Base-by-base conservation (phyloP, 2,888 invertebrate genomes). In the Acleris holmiana region DNA sequence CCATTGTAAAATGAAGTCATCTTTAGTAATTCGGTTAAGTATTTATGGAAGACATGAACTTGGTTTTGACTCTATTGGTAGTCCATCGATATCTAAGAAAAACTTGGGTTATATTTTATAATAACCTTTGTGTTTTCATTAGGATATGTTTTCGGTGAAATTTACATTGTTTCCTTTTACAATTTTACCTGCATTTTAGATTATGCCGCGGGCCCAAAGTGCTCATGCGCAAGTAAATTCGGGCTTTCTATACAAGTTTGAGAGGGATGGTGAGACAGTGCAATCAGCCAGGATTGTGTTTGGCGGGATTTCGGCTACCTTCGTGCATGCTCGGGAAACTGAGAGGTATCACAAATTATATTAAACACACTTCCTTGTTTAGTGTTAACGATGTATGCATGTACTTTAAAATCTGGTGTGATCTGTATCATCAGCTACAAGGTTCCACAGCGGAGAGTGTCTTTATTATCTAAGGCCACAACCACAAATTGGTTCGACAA, bases 221-320 rank as follows among this genome's bases (percentile, higher is more conserved):
- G 94, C 96, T 0, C 96, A 96, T 72, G 96, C 96, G 0, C 94
- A 95, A 75, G 95, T 97, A 0, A 96, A 96, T 73, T 95, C 95
- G 17, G 96, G 94, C 4, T 96, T 96, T 77, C 83, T 95, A 0
- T 93, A 95, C 65, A 93, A 94, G 76, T 79, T 96, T 50, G 80
- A 92, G 60, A 64, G 74, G 0, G 58, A 80, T 1, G 65, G 69
- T 25, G 76, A 79, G 13, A 47, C 76, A 6, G 75, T 71, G 86
- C 40, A 78, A 94, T 0, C 86, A n/a, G 94, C 95, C 2, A 84
- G 89, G 53, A 93, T 95, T n/a, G 94, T 95, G 0, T 94, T 93
- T 56, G 95, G 94, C 15, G 94, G 94, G 0, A 93, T 96, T 18
- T 86, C 88, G 0, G 79, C 75, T 13, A 68, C 86, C 18, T 94